Evolutionary conservation across 2,797 vertebrate genomes (phyloP).

Genomic region (Aeoliscus strigatus): DNA sequence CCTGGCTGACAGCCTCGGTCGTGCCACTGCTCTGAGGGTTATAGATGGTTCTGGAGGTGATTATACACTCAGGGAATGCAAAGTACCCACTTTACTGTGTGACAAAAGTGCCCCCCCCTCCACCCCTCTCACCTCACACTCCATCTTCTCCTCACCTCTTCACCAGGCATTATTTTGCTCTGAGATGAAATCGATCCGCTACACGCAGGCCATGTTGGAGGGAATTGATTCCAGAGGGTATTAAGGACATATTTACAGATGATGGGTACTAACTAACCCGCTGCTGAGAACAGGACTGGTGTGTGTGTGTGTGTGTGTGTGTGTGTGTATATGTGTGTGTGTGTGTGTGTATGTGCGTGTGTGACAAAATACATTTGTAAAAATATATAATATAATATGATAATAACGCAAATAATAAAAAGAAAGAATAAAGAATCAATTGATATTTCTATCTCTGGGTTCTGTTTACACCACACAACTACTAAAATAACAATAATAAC

Average conservation of each 20-base stretch:
- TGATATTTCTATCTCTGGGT: no score
- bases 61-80: constrained; percentile 63
- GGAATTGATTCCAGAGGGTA: constrained; percentile 60
- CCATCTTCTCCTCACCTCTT: constrained; percentile 30
- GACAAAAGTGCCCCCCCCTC: constrained; percentile 34
- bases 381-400: no score
- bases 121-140: constrained; percentile 1
- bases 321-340: no score
- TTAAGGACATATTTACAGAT: constrained; percentile 50
- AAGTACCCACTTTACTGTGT: constrained; percentile 59
- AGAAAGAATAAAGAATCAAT: no score
- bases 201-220: constrained; percentile 44
- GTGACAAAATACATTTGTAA: no score
- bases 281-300: no score
- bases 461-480: no score
- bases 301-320: no score
- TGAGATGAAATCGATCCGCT: constrained; percentile 59
- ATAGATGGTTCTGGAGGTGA: constrained; percentile 57
- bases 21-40: constrained; percentile 32
- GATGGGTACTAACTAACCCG: constrained; percentile 41
- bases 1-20: constrained; percentile 46
- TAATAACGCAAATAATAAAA: no score
- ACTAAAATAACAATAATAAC: no score
- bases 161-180: constrained; percentile 49
- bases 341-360: no score